phyloP scores from a whole-genome alignment of 2,888 invertebrate species.

The Tetanocera ferruginea region DNA sequence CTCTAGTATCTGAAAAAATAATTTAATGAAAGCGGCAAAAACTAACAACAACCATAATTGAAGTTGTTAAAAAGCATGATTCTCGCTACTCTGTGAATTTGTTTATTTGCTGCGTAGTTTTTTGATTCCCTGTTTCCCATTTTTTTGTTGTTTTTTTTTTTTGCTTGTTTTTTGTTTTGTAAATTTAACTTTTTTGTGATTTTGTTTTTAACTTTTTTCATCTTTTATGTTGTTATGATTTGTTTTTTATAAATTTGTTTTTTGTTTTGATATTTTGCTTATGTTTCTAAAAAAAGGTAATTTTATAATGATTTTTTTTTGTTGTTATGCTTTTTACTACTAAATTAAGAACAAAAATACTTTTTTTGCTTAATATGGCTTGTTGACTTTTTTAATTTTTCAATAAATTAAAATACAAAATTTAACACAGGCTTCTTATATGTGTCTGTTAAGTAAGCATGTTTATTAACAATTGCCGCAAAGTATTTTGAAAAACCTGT shows the following conservation, averaged over 20 bases:
- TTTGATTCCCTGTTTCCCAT: background rate
- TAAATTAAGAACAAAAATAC: background rate
- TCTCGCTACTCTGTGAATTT: background rate
- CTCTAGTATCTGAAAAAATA: background rate
- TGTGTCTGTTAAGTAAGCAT: no score
- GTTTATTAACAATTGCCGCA: no score
- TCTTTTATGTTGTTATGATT: background rate
- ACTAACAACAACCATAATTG: background rate
- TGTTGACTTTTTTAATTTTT: no score
- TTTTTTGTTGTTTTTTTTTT: background rate
- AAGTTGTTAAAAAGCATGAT: background rate
- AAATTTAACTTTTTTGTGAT: background rate
- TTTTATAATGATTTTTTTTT: background rate
- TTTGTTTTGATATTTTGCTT: background rate
- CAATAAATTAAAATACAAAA: no score
- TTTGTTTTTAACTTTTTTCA: background rate
- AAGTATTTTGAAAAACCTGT: no score
- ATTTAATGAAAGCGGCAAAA: background rate
- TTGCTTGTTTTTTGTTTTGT: background rate
- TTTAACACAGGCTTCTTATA: no score
- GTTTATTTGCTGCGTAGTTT: conserved; percentile 22
- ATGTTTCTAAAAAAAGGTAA: background rate
- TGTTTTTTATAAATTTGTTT: background rate
- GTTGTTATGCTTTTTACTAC: background rate
- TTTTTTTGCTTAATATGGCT: no score